Conservation (phyloP, 2,888 invertebrate species). For the Coenonympha glycerion region DNA sequence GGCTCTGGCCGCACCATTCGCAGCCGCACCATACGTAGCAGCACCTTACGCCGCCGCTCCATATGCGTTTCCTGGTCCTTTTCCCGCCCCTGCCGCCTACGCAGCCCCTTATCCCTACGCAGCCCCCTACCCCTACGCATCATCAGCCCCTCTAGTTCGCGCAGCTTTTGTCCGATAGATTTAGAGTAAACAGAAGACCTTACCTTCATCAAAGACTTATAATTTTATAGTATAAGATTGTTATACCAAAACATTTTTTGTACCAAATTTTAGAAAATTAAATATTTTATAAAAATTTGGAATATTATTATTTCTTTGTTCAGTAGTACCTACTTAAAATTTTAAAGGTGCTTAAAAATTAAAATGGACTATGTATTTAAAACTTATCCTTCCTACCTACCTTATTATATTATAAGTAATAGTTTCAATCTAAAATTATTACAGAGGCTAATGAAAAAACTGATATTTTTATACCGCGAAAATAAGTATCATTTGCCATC, state of each 20-base stretch:
- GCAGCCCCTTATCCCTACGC: constrained; percentile 40
- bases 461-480: too few relatives aligned
- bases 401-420: too few relatives aligned
- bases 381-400: too few relatives aligned
- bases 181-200: constrained; percentile 59
- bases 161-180: constrained; percentile 69
- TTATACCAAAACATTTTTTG: constrained; percentile 1
- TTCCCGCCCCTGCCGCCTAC: constrained; percentile 33
- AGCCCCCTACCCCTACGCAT: constrained; percentile 35
- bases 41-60: constrained; percentile 30
- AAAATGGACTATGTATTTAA: too few relatives aligned
- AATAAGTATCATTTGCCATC: too few relatives aligned
- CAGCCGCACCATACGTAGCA: constrained; percentile 31
- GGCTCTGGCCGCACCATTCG: constrained; percentile 31
- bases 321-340: background rate
- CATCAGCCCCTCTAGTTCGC: too few relatives aligned
- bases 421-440: too few relatives aligned
- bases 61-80: constrained; percentile 34
- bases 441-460: too few relatives aligned
- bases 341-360: background rate
- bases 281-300: background rate
- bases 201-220: constrained; percentile 50
- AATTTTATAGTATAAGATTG: constrained; percentile 20
- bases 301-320: background rate
- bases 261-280: constrained; percentile 12